Conservation (phyloP, 2,113 vertebrate genomes). For the Notechis scutatus region DNA sequence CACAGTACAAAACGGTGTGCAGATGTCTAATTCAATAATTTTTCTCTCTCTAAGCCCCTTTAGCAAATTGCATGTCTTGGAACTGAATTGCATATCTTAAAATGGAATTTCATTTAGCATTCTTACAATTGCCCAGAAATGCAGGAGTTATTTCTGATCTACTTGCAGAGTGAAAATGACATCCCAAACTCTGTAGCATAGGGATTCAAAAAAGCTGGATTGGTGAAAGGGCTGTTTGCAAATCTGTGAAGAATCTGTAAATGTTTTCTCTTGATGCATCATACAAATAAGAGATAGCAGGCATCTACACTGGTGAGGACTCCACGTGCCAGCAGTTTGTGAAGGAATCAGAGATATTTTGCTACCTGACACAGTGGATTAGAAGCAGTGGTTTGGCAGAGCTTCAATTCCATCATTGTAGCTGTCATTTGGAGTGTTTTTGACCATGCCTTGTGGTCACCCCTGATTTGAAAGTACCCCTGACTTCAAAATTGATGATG, state of each 20-base stretch:
- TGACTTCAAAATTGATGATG: not conserved
- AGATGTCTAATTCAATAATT: conserved; percentile 36
- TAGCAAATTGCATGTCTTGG: conserved; percentile 48
- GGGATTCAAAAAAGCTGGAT: conserved; percentile 27
- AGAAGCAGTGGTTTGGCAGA: not conserved
- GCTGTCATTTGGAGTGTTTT: not conserved
- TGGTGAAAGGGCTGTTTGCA: conserved; percentile 10
- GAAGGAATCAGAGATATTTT: not conserved
- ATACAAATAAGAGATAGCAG: not conserved
- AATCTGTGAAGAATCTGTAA: not conserved
- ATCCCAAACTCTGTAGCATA: conserved; percentile 13
- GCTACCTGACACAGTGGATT: not conserved
- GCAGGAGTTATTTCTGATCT: conserved; percentile 48
- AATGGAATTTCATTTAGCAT: conserved; percentile 46
- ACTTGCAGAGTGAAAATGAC: conserved; percentile 43
- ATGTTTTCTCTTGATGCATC: conserved; percentile 7
- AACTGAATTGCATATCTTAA: conserved; percentile 43
- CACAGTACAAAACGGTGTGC: conserved; percentile 10
- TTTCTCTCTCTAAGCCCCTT: conserved; percentile 14
- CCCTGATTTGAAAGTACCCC: not conserved
- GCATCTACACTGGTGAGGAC: not conserved
- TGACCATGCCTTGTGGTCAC: not conserved
- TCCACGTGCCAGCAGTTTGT: not conserved
- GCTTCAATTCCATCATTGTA: not conserved
- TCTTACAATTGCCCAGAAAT: conserved; percentile 47